phyloP scores from a whole-genome alignment of 2,113 vertebrate species.

The Otis tarda region DNA sequence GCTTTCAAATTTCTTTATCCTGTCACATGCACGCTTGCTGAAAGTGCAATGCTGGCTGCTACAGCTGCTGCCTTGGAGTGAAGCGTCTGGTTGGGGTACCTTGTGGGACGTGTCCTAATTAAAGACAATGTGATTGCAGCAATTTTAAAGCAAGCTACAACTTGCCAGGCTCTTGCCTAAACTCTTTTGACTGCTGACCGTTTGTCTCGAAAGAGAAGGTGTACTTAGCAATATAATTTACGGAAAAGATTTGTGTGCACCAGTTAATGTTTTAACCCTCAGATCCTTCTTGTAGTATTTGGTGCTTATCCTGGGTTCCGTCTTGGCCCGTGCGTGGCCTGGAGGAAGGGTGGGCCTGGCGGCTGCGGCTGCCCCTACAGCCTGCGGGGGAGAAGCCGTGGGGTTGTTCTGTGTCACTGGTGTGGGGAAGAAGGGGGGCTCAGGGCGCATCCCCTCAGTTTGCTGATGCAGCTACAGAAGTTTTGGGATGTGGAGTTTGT shows the following conservation, averaged over 20 bases:
- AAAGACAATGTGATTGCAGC: background rate
- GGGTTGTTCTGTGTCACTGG: rapidly evolving
- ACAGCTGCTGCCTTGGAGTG: background rate
- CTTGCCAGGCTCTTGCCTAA: background rate
- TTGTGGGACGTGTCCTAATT: background rate
- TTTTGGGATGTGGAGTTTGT: background rate
- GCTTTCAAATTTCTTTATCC: background rate
- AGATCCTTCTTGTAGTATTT: background rate
- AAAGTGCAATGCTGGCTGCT: background rate
- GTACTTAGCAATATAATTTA: background rate
- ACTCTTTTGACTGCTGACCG: background rate
- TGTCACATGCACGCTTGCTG: background rate
- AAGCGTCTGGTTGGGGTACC: background rate
- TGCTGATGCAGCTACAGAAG: background rate
- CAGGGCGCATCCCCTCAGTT: background rate
- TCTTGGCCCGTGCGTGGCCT: too few relatives aligned
- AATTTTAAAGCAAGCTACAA: background rate
- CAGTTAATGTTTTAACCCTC: background rate
- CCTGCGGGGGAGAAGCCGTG: background rate
- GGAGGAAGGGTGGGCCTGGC: too few relatives aligned
- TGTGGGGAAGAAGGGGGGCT: background rate
- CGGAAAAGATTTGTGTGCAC: background rate
- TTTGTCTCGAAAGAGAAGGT: background rate
- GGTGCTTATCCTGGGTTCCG: background rate
- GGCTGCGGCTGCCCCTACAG: too few relatives aligned